Evolutionary conservation across 2,888 invertebrate species (phyloP).

Genomic region (Andrena bicolor): DNA sequence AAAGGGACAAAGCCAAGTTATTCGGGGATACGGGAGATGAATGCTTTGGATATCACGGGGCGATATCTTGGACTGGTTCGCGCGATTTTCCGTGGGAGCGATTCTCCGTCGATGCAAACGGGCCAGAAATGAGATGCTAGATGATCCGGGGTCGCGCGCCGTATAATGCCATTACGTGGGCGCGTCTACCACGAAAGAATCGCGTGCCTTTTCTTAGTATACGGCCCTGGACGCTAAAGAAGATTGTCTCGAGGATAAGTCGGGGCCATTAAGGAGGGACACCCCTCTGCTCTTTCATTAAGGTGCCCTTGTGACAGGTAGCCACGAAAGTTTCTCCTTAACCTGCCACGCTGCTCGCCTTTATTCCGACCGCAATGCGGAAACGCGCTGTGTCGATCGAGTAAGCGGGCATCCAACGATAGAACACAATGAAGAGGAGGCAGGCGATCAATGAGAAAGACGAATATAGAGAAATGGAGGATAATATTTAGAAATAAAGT

Average conservation of each 20-base stretch:
- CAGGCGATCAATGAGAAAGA: constrained; percentile 36
- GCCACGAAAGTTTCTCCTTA: constrained; percentile 61
- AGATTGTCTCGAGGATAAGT: constrained; percentile 72
- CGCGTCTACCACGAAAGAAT: constrained; percentile 57
- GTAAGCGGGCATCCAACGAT: constrained; percentile 15
- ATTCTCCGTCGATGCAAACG: constrained; percentile 57
- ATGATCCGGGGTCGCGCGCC: constrained; percentile 47
- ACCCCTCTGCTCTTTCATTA: constrained; percentile 70
- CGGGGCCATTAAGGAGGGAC: constrained; percentile 66
- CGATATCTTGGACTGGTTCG: not conserved
- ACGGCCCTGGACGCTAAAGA: constrained; percentile 23
- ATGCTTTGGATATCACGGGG: constrained; percentile 29
- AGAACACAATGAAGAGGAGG: constrained; percentile 36
- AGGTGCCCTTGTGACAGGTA: constrained; percentile 67
- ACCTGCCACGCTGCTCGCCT: constrained; percentile 50
- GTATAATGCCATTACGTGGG: constrained; percentile 59
- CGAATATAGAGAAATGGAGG: constrained; percentile 2
- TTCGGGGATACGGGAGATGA: constrained; percentile 26
- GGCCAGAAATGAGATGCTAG: constrained; percentile 41
- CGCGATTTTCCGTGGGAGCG: constrained; percentile 5
- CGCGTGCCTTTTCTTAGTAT: constrained; percentile 60
- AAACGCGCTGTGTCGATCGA: constrained; percentile 34
- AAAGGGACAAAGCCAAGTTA: constrained; percentile 18
- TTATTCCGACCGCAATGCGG: constrained; percentile 68
- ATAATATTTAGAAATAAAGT: too few species aligned